Evolutionary conservation across 1,140 invertebrate genomes (phyloP).

Genomic region (Goniozus legneri): DNA sequence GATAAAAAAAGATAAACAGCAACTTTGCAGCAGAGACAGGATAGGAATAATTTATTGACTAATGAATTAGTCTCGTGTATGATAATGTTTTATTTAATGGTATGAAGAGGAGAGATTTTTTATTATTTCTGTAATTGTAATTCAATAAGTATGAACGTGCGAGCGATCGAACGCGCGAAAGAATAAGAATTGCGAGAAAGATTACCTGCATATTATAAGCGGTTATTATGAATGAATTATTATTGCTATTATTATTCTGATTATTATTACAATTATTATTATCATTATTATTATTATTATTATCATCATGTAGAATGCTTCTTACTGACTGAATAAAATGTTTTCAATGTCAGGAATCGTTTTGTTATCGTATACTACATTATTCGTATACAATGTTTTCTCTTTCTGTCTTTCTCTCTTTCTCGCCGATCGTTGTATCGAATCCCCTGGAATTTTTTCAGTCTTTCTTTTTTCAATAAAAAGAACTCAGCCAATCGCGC

Average conservation of each 20-base stretch:
- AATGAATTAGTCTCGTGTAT: constrained; percentile 21
- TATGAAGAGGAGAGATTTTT: no score
- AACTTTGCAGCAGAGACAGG: constrained; percentile 47
- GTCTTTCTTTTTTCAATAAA: no score
- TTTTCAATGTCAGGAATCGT: constrained; percentile 44
- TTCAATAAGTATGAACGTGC: constrained; percentile 32
- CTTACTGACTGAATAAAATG: constrained; percentile 57
- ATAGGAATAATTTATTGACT: constrained; percentile 52
- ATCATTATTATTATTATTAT: constrained; percentile 19
- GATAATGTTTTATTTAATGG: constrained; percentile 39
- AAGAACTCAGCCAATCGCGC: no score
- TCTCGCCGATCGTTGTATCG: neutral
- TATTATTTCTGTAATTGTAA: constrained; percentile 40
- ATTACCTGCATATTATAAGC: constrained; percentile 45
- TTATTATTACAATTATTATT: constrained; percentile 16
- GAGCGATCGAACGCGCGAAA: constrained; percentile 9
- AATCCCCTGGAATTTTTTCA: neutral
- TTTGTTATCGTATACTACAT: no score
- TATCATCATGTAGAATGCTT: constrained; percentile 51
- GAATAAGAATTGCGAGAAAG: constrained; percentile 14
- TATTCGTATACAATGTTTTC: neutral
- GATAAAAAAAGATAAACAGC: constrained; percentile 29
- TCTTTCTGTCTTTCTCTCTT: constrained; percentile 14
- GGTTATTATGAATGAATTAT: constrained; percentile 39
- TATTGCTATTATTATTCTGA: constrained; percentile 27